Conservation (phyloP, 2,888 invertebrate genomes). For the Melangyna quadrimaculata region DNA sequence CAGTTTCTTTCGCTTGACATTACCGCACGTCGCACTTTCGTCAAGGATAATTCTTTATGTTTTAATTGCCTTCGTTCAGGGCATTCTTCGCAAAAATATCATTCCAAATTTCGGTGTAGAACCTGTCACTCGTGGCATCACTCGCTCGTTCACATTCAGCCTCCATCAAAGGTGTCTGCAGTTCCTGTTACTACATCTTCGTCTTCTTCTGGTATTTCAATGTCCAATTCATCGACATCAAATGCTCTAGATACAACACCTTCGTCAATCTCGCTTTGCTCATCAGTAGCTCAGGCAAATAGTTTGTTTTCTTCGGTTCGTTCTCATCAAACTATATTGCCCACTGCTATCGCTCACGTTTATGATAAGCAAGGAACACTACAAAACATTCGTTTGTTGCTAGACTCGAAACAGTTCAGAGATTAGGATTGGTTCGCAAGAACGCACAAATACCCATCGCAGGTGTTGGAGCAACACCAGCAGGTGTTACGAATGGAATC, state of each 20-base stretch:
- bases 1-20: neutral
- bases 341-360: no score
- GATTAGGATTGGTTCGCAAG: neutral
- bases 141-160: conserved; percentile 3
- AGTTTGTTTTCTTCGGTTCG: neutral
- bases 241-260: neutral
- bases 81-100: no score
- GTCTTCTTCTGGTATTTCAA: neutral
- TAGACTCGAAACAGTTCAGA: conserved; percentile 7
- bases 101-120: no score
- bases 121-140: neutral
- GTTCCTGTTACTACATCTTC: neutral
- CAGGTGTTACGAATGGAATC: conserved; percentile 7
- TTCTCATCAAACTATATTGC: no score
- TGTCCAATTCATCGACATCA: neutral
- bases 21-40: neutral
- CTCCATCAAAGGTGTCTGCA: neutral
- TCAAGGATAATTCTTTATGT: conserved; percentile 11
- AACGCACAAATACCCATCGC: neutral
- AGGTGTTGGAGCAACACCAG: conserved; percentile 15
- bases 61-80: conserved; percentile 15
- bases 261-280: neutral
- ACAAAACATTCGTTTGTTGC: conserved; percentile 17
- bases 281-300: neutral
- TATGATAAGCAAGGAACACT: no score